Evolutionary conservation across 30 jellyfish, hydroid and myxozoan species (phyloP), one percentile per base, ranked within the genome.

Genomic region (Aurelia sp.): DNA sequence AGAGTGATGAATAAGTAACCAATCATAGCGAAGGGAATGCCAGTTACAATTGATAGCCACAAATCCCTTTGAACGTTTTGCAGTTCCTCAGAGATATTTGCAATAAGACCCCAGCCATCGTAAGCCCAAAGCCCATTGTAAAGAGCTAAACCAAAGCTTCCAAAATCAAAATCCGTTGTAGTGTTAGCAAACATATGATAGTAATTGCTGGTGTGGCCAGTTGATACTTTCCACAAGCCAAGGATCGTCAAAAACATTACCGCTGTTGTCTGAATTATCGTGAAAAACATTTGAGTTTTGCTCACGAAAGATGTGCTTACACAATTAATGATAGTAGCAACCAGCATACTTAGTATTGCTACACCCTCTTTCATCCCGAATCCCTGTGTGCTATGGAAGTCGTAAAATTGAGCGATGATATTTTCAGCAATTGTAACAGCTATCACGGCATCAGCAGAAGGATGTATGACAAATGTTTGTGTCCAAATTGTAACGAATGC

Each of bases 21-120:
- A 3, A 69, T 5, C 31, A 66, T 59, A 40, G 83, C 97, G 22
- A 84, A 76, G 24, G 96, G 92, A 8, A 91, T 70, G 3, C 88
- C 88, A 31, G 90, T 79, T 15, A 80, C 38, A 13, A 78, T 61
- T n/a, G 82, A 51, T 11, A 88, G 91, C 57, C 87, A 47, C 18
- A 87, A 76, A n/a, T 77, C 65, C 10, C 96, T 55, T n/a, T 88
- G 81, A 18, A 81, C 33, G 82, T 88, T 72, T 10, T 58, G 57
- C 65, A 88, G 12, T 78, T 88, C 93, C 50, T 88, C 97, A 10
- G 82, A 67, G 35, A 80, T 60, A 21, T 40, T 44, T 16, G 65
- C 52, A 7, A 81, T 66, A 16, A 44, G 13, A 10, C 88, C 92
- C 97, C 97, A 88, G 24, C 97, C 97, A 63, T 88, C 92, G 47